Evolutionary conservation across 1,140 invertebrate genomes (phyloP).

Genomic region (Drosophila tsacasi): DNA sequence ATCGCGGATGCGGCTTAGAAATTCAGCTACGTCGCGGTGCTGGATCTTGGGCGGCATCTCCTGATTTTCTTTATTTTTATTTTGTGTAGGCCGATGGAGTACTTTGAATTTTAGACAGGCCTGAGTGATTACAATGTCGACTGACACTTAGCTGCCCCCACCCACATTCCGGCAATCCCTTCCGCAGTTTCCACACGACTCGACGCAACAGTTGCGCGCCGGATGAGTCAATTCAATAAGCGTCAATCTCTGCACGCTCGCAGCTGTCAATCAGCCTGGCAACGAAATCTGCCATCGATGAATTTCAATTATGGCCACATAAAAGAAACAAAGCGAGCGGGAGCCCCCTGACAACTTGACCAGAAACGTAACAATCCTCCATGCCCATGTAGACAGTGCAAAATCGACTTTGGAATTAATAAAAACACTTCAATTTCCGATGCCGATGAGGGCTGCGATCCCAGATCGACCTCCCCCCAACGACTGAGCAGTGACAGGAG

Average conservation of each 20-base stretch:
- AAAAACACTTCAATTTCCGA: constrained; percentile 82
- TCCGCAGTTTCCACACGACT: constrained; percentile 48
- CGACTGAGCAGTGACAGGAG: constrained; percentile 52
- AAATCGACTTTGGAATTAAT: constrained; percentile 72
- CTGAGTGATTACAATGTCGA: constrained; percentile 20
- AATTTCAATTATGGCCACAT: constrained; percentile 72
- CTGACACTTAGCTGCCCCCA: background rate
- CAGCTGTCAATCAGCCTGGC: constrained; percentile 69
- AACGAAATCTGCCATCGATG: constrained; percentile 68
- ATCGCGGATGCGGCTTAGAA: constrained; percentile 56
- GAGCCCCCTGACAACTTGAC: constrained; percentile 47
- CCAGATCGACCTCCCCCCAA: constrained; percentile 9
- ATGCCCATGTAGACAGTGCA: constrained; percentile 28
- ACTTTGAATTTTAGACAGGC: constrained; percentile 26
- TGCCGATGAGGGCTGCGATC: constrained; percentile 64
- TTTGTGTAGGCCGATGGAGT: background rate
- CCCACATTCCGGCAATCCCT: background rate
- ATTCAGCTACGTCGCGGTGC: constrained; percentile 60
- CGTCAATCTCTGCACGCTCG: constrained; percentile 61
- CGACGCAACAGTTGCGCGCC: constrained; percentile 49
- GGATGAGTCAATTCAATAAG: constrained; percentile 76
- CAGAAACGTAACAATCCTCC: constrained; percentile 57
- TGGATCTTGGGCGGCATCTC: constrained; percentile 46
- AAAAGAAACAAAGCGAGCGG: constrained; percentile 47
- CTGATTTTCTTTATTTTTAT: background rate